Evolutionary conservation across 2,797 vertebrate genomes (phyloP), one percentile per base, ranked within the genome.

Genomic region (Microcaecilia unicolor): DNA sequence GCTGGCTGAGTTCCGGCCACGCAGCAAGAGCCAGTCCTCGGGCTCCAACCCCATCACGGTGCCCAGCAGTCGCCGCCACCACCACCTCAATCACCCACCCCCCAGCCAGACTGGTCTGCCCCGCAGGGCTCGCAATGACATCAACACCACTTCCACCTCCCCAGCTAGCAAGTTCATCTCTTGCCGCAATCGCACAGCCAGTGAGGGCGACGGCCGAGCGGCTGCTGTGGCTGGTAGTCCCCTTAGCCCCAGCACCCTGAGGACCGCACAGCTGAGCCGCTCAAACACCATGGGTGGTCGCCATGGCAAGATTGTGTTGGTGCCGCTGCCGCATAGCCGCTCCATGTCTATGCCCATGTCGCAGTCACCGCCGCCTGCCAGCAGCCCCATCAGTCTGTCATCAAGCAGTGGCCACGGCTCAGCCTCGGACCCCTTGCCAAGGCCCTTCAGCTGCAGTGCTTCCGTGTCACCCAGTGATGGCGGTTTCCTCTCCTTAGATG

Each of bases 1-100:
- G 81, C 82, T 93, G 44, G 91, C 86, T 26, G 94, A 97, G 50
- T 97, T 97, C 66, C 86, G 95, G 6, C 94, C 95, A 32, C 88
- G 95, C 57, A 99, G 95, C 71, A 99, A 97, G 51, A 99, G 95
- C 76, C 95, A 98, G 81, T 97, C 95, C 0, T 86, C 92, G 34
- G 41, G 49, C 12, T 44, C 49, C 5, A 48, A 92, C 67, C 93
- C 93, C 25, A 95, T 97, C 57, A 93, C 90, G 1, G 92, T 97
- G 36, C 93, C 95, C 10, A 86, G 88, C 3, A n/a, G n/a, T n/a
- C 74, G 93, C 51, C 79, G 94, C 51, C 88, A 91, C 75, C 76
- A 93, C 75, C 85, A 92, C 73, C 71, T 89, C 40, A 81, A 89
- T 44, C 80, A 92, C 48, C 74, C 91, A 19, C 93, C 93, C 18